These are phyloP conservation scores for Echinarachnius parma DNA, from an alignment of 53 echinoderm and acorn worm genomes.

Conservation along the genomic window DNA sequence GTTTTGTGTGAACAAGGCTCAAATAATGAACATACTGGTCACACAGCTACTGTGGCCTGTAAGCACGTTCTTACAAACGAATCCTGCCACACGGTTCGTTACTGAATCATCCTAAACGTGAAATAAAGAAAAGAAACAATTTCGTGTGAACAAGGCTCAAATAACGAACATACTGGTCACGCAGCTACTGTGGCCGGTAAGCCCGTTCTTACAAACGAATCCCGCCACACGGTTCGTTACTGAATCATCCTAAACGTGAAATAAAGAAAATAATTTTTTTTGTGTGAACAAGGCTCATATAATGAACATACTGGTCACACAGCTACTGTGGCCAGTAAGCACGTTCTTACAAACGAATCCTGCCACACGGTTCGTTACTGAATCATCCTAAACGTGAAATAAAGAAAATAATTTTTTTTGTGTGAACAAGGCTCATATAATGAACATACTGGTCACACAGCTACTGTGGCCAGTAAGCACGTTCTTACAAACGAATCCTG, in stretches of 20 bases:
- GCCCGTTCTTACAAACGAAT: constrained; percentile 93
- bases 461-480: too few relatives aligned
- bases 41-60: constrained; percentile 88
- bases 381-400: constrained; percentile 59
- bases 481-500: too few relatives aligned
- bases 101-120: constrained; percentile 98
- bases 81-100: constrained; percentile 95
- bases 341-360: constrained; percentile 90
- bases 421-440: too few relatives aligned
- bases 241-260: constrained; percentile 95
- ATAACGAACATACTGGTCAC: too few relatives aligned
- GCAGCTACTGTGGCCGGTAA: constrained; percentile 83
- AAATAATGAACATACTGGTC: constrained; percentile 81
- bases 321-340: constrained; percentile 71
- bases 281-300: too few relatives aligned
- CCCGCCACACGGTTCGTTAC: constrained; percentile 98
- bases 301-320: too few relatives aligned
- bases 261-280: too few relatives aligned
- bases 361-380: constrained; percentile 88
- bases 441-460: too few relatives aligned
- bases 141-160: too few relatives aligned
- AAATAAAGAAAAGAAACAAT: too few relatives aligned
- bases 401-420: too few relatives aligned
- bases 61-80: constrained; percentile 94
- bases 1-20: too few relatives aligned